Conservation (phyloP, 2,113 vertebrate genomes). For the Daphoenositta chrysoptera region DNA sequence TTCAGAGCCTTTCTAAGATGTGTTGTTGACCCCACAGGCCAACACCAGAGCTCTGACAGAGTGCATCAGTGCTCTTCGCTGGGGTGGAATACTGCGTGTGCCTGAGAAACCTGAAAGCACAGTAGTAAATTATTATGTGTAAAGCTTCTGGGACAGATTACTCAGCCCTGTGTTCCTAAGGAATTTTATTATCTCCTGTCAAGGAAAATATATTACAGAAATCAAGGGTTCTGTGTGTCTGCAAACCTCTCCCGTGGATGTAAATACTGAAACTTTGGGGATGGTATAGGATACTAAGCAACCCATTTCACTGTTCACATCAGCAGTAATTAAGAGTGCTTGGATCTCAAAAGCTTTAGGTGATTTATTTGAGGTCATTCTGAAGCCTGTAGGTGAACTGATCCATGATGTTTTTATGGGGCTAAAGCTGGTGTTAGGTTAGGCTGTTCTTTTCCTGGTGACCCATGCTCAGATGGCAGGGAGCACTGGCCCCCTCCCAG, state of each 20-base stretch:
- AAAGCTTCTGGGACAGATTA: not conserved
- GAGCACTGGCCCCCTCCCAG: not conserved
- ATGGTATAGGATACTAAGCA: not conserved
- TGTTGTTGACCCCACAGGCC: not conserved
- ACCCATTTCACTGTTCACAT: not conserved
- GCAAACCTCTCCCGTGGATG: not conserved
- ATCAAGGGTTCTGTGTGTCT: not conserved
- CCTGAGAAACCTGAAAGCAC: not conserved
- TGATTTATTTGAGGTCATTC: not conserved
- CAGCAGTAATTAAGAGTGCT: not conserved
- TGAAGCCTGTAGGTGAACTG: not conserved
- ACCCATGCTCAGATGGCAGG: not conserved
- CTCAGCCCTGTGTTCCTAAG: not conserved
- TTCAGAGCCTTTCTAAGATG: not conserved
- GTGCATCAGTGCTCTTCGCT: fast-evolving
- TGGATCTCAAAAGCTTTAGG: not conserved
- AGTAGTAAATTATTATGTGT: not conserved
- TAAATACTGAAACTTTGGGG: not conserved
- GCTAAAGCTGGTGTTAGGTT: not conserved
- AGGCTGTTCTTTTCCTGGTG: not conserved
- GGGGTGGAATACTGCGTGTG: not conserved
- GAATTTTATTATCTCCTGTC: not conserved
- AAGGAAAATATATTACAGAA: not conserved
- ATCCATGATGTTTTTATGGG: not conserved
- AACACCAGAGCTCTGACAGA: not conserved